These are phyloP conservation scores for Heliconius erato DNA, from an alignment of 2,888 invertebrate species.

Conservation along the genomic window DNA sequence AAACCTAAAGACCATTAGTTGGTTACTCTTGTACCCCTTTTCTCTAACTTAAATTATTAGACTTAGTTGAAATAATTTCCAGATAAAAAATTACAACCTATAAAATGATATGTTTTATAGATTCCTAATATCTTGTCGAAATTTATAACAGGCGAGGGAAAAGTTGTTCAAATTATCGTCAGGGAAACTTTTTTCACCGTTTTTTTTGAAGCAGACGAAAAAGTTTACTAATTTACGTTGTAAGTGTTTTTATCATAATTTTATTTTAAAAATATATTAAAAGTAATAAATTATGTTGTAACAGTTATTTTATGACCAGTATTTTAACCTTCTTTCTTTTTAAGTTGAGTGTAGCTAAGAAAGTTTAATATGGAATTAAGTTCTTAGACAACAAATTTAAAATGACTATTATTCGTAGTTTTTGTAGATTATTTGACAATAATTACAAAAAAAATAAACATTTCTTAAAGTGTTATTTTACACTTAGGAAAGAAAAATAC, in stretches of 20 bases:
- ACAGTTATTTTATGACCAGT: neutral
- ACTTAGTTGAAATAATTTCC: neutral
- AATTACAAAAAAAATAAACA: too few species aligned
- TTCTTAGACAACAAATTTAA: neutral
- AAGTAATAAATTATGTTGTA: neutral
- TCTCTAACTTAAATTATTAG: too few species aligned
- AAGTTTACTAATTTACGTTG: slow-evolving; percentile 5
- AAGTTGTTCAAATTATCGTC: slow-evolving; percentile 16
- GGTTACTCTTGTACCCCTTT: too few species aligned
- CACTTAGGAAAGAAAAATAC: too few species aligned
- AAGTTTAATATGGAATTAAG: neutral
- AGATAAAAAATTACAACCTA: neutral
- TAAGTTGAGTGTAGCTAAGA: neutral
- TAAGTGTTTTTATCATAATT: slow-evolving; percentile 4
- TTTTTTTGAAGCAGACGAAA: slow-evolving; percentile 8
- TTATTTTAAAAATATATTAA: slow-evolving; percentile 10
- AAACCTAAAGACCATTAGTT: too few species aligned
- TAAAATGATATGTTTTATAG: slow-evolving; percentile 4
- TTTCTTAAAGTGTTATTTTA: too few species aligned
- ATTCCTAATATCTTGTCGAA: slow-evolving; percentile 17
- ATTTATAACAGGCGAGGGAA: slow-evolving; percentile 16
- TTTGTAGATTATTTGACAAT: too few species aligned
- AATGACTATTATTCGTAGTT: too few species aligned
- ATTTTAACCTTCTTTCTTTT: neutral
- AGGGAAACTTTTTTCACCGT: neutral